These are phyloP conservation scores for Macheiramphus alcinus DNA, from an alignment of 2,113 vertebrate genomes.

Conservation along the genomic window DNA sequence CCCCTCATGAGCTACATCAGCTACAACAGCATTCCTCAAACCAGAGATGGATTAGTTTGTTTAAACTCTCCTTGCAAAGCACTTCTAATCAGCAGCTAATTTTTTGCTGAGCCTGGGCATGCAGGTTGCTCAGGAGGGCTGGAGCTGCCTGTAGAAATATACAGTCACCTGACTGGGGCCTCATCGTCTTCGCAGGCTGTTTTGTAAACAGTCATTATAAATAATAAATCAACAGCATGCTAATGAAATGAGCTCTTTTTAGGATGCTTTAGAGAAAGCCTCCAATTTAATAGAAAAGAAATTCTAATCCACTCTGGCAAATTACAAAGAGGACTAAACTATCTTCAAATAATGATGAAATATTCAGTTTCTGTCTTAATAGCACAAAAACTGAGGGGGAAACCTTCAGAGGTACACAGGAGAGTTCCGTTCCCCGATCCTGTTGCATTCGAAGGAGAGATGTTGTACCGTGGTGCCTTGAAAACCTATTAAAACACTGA, in stretches of 20 bases:
- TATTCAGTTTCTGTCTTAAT: background rate
- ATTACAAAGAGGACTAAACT: background rate
- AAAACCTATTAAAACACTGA: background rate
- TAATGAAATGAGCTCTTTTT: slow-evolving; percentile 39
- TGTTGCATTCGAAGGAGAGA: background rate
- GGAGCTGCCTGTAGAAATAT: background rate
- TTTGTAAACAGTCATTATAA: slow-evolving; percentile 50
- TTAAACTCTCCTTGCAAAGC: slow-evolving; percentile 28
- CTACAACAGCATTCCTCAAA: background rate
- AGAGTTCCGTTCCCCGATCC: background rate
- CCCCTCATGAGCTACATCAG: background rate
- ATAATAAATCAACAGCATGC: slow-evolving; percentile 41
- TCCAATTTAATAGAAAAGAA: slow-evolving; percentile 20
- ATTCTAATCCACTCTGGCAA: background rate
- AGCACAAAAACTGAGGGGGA: background rate
- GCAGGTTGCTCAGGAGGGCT: slow-evolving; percentile 15
- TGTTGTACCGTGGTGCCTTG: background rate
- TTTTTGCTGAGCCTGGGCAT: background rate
- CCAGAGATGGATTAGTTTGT: background rate
- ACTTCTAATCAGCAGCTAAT: background rate
- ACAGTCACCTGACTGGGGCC: background rate
- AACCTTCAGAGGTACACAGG: background rate
- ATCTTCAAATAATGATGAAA: background rate
- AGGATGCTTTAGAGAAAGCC: slow-evolving; percentile 22
- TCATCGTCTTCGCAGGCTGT: background rate